Conservation (phyloP, 2,113 vertebrate species). For the Riparia riparia region DNA sequence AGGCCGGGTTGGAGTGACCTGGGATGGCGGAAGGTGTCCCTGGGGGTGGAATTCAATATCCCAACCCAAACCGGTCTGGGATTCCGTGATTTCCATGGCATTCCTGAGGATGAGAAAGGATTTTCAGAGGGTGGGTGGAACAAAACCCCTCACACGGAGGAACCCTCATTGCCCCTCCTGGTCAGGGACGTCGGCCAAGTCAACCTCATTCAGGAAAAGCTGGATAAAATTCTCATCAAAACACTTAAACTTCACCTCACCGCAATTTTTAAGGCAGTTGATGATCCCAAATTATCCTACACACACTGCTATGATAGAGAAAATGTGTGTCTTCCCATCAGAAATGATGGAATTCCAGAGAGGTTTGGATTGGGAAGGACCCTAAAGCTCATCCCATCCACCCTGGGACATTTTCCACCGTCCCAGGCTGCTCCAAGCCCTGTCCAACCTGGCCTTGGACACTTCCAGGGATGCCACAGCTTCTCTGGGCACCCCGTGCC, state of each 20-base stretch:
- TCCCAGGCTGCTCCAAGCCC: not conserved
- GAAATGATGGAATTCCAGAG: not conserved
- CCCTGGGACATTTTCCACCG: not conserved
- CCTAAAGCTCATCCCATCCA: not conserved
- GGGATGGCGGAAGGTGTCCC: not conserved
- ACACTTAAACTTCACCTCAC: not conserved
- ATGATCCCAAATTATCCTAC: not conserved
- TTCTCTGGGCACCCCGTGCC: not conserved
- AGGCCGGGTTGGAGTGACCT: not conserved
- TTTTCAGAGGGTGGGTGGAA: not conserved
- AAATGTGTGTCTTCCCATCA: rapidly evolving
- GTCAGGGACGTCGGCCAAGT: rapidly evolving
- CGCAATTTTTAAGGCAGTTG: not conserved
- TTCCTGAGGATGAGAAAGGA: not conserved
- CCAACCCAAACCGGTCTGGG: not conserved
- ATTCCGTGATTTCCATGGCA: not conserved
- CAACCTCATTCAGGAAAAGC: not conserved
- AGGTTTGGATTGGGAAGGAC: not conserved
- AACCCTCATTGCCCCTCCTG: not conserved
- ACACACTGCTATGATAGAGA: rapidly evolving
- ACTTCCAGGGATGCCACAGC: not conserved
- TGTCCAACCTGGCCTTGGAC: rapidly evolving
- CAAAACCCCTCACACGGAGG: not conserved
- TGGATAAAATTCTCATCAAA: not conserved
- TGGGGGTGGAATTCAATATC: not conserved